Evolutionary conservation across 2,888 invertebrate genomes (phyloP).

Genomic region (Itoplectis maculator): DNA sequence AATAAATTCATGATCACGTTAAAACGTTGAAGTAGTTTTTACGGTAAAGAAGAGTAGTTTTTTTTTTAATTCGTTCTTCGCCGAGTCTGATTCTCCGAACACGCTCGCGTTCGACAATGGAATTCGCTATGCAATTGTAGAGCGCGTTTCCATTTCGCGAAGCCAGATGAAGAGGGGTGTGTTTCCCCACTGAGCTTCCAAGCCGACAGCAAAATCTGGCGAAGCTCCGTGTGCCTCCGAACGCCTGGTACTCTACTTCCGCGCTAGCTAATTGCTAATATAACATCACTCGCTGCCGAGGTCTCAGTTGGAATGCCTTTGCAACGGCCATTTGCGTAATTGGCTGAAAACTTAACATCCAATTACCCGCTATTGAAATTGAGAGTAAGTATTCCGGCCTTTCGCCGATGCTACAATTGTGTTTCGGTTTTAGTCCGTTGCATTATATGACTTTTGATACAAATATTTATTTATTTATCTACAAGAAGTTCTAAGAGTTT

Average conservation of each 20-base stretch:
- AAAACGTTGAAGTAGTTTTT: not conserved
- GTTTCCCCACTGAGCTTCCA: conserved; percentile 17
- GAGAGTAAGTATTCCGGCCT: conserved; percentile 8
- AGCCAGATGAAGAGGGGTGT: conserved; percentile 23
- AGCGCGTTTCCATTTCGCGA: conserved; percentile 29
- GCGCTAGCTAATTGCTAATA: conserved; percentile 56
- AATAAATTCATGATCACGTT: not conserved
- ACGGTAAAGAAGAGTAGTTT: too few species aligned
- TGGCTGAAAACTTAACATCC: conserved; percentile 37
- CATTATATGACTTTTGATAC: not conserved
- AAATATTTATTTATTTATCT: not conserved
- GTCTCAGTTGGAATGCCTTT: conserved; percentile 52
- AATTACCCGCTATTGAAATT: conserved; percentile 28
- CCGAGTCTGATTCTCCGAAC: conserved; percentile 18
- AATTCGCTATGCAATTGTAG: conserved; percentile 48
- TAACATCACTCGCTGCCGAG: conserved; percentile 55
- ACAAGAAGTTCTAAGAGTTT: too few species aligned
- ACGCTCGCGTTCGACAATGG: conserved; percentile 25
- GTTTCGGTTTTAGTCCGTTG: not conserved
- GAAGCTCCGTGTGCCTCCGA: conserved; percentile 40
- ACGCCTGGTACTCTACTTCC: conserved; percentile 42
- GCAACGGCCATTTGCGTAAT: conserved; percentile 28
- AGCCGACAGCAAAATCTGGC: conserved; percentile 38
- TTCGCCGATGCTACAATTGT: not conserved
- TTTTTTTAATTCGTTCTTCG: not conserved